Evolutionary conservation across 1,140 invertebrate genomes (phyloP).

Genomic region (Prorops nasuta): DNA sequence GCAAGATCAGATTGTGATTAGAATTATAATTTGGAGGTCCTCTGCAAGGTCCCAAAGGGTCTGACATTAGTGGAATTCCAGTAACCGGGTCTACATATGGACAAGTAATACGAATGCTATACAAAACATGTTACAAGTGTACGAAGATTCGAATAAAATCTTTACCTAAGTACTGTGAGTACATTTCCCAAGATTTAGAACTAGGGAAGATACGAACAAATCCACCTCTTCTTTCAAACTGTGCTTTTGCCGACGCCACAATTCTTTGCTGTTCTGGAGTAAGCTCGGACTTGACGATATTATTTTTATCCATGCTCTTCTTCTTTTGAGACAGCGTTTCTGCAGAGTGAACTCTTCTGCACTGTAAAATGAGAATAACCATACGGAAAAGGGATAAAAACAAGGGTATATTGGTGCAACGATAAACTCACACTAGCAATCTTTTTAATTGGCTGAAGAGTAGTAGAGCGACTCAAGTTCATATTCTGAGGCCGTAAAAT

Average conservation of each 20-base stretch:
- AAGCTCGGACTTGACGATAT: constrained; percentile 53
- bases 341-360: constrained; percentile 67
- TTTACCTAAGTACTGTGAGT: constrained; percentile 70
- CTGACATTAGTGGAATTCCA: constrained; percentile 68
- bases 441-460: constrained; percentile 37
- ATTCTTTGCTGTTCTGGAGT: constrained; percentile 79
- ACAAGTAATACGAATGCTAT: constrained; percentile 1
- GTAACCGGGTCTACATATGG: constrained; percentile 63
- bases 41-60: constrained; percentile 59
- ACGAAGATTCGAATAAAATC: too few relatives aligned
- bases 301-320: constrained; percentile 43
- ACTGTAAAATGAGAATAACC: constrained; percentile 26
- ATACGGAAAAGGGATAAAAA: too few relatives aligned
- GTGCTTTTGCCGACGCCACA: constrained; percentile 73
- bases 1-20: constrained; percentile 80
- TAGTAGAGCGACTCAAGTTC: constrained; percentile 29
- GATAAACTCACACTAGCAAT: constrained; percentile 39
- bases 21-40: constrained; percentile 62
- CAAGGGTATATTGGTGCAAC: too few relatives aligned
- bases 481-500: constrained; percentile 58
- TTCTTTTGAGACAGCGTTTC: constrained; percentile 59
- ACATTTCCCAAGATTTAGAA: constrained; percentile 80
- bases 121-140: too few relatives aligned
- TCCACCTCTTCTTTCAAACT: constrained; percentile 81
- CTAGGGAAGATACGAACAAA: constrained; percentile 92